A percentile compares a stretch with the other conserved stretches of the same genome.
These are phyloP conservation scores for Lipophrys pholis DNA, from an alignment of 2,113 vertebrate species.

Conservation along the genomic window DNA sequence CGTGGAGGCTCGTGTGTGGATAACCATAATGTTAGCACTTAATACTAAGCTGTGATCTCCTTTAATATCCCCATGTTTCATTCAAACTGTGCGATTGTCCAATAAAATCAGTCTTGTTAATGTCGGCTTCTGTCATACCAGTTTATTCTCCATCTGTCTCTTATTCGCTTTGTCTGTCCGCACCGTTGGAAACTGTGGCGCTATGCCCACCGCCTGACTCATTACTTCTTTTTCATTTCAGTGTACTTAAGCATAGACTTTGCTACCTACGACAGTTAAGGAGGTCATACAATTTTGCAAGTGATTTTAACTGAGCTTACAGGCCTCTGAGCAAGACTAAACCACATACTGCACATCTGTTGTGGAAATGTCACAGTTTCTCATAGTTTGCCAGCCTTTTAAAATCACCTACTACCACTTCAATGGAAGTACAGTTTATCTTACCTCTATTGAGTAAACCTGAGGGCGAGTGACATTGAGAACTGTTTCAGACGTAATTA, in stretches of 20 bases:
- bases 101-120: constrained; percentile 44
- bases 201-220: constrained; percentile 4
- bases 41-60: constrained; percentile 21
- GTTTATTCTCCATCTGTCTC: constrained; percentile 40
- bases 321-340: too few species aligned
- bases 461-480: too few species aligned
- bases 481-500: too few species aligned
- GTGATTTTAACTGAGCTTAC: background rate
- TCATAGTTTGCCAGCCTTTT: too few species aligned
- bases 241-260: background rate
- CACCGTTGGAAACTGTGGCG: constrained; percentile 27
- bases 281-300: background rate
- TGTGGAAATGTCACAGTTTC: too few species aligned
- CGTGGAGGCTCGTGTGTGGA: constrained; percentile 1
- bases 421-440: too few species aligned
- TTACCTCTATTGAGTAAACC: too few species aligned
- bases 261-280: background rate
- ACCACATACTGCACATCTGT: too few species aligned
- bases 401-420: too few species aligned
- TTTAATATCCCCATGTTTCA: constrained; percentile 31
- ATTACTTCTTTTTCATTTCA: background rate
- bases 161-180: constrained; percentile 21
- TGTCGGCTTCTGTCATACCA: constrained; percentile 24
- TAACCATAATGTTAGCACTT: constrained; percentile 34
- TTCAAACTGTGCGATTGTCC: constrained; percentile 40